Evolutionary conservation across 2,113 vertebrate species (phyloP).

Genomic region (Dryoscopus gambensis): DNA sequence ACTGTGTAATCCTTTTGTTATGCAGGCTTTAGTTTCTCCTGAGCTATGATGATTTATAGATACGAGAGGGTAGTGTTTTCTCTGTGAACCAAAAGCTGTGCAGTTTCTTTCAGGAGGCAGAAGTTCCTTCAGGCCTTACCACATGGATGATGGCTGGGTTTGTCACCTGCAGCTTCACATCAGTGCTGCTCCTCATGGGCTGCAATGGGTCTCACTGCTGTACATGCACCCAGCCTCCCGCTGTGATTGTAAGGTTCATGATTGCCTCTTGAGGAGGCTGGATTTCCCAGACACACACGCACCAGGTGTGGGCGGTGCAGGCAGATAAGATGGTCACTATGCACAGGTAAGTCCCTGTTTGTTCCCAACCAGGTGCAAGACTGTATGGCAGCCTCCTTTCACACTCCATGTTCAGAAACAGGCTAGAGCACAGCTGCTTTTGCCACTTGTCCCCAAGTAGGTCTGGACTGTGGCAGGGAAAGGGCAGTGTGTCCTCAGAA

Average conservation of each 20-base stretch:
- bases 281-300: neutral
- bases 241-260: too few species aligned
- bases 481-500: neutral
- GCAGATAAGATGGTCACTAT: neutral
- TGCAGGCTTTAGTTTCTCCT: neutral
- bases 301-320: neutral
- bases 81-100: neutral
- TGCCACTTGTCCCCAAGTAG: neutral
- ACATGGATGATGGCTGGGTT: neutral
- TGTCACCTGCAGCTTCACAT: neutral
- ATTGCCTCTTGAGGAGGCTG: neutral
- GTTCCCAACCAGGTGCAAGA: neutral
- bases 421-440: neutral
- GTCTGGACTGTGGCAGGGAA: neutral
- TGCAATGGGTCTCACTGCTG: neutral
- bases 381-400: neutral
- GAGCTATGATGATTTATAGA: neutral
- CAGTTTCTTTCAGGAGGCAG: neutral
- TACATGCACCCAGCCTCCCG: rapidly evolving
- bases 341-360: neutral
- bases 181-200: too few species aligned
- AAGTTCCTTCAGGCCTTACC: neutral
- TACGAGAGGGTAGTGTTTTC: neutral
- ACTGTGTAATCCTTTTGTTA: neutral
- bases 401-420: neutral